A percentile compares a stretch with the other conserved stretches of the same genome.
Evolutionary conservation across 2,888 invertebrate species (phyloP).

Genomic region (Pocota personata): DNA sequence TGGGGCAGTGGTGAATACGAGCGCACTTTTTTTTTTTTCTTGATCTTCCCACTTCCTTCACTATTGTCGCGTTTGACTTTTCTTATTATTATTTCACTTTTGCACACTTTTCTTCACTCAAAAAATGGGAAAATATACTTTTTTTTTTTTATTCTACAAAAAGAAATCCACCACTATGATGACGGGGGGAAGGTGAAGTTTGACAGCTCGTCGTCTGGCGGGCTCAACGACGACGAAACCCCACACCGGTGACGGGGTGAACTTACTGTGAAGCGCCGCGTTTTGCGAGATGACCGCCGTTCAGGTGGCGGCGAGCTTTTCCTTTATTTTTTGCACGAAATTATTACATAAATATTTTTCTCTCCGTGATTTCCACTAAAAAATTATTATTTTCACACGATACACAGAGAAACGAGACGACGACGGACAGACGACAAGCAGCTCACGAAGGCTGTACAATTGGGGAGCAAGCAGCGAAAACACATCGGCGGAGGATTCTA

Average conservation of each 20-base stretch:
- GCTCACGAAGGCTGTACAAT: slow-evolving; percentile 58
- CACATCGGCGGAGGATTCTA: slow-evolving; percentile 70
- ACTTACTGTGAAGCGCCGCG: background rate
- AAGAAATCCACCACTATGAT: background rate
- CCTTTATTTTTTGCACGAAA: slow-evolving; percentile 48
- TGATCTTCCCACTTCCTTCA: background rate
- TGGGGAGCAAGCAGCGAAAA: slow-evolving; percentile 49
- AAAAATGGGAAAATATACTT: slow-evolving; percentile 1
- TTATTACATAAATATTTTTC: slow-evolving; percentile 64
- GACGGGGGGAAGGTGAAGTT: slow-evolving; percentile 43
- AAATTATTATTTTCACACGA: slow-evolving; percentile 60
- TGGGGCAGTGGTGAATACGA: slow-evolving; percentile 5
- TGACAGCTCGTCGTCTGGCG: slow-evolving; percentile 67
- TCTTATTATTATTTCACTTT: background rate
- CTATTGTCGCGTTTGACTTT: slow-evolving; percentile 1
- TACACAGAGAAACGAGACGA: slow-evolving; percentile 52
- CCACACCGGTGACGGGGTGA: slow-evolving; percentile 42
- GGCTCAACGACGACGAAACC: slow-evolving; percentile 38
- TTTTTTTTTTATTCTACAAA: background rate
- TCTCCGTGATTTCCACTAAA: slow-evolving; percentile 57
- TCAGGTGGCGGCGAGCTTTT: slow-evolving; percentile 35
- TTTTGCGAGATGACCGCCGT: slow-evolving; percentile 17
- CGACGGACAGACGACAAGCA: slow-evolving; percentile 61
- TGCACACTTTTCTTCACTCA: slow-evolving; percentile 5
- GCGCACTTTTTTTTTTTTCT: slow-evolving; percentile 1